Percentiles rank a stretch among this genome's conserved stretches.
Conservation (phyloP, 2,113 vertebrate genomes). For the Hystrix cristata region DNA sequence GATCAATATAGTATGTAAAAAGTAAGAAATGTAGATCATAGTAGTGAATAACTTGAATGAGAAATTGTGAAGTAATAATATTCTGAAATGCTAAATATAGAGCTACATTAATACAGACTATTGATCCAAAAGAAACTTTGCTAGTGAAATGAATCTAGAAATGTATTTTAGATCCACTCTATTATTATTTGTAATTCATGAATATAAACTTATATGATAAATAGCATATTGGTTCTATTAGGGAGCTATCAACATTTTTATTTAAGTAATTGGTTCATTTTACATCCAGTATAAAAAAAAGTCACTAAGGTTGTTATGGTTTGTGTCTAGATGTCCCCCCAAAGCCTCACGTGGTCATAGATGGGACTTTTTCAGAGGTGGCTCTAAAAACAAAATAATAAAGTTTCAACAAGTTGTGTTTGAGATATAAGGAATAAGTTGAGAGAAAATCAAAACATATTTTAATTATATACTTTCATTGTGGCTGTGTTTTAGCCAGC, state of each 20-base stretch:
- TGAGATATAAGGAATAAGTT: background rate
- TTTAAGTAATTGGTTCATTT: background rate
- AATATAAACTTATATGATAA: background rate
- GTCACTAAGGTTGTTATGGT: too few relatives aligned
- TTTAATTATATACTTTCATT: background rate
- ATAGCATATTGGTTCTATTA: background rate
- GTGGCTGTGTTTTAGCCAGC: background rate
- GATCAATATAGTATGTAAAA: background rate
- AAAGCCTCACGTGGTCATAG: too few relatives aligned
- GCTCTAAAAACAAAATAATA: background rate
- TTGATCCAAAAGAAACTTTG: background rate
- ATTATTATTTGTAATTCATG: background rate
- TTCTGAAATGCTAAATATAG: background rate
- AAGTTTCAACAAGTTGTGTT: background rate
- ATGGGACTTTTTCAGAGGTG: too few relatives aligned
- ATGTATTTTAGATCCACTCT: background rate
- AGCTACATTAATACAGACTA: background rate
- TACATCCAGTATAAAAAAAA: background rate
- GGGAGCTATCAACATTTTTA: background rate
- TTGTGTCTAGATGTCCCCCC: too few relatives aligned
- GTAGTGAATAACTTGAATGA: constrained; percentile 30
- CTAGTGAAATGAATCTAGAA: background rate
- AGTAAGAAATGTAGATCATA: background rate
- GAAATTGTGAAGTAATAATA: background rate
- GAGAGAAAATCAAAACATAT: background rate